Evolutionary conservation across 2,797 vertebrate genomes (phyloP), one percentile per base, ranked within the genome.

Genomic region (Mormyrops attenuatus): DNA sequence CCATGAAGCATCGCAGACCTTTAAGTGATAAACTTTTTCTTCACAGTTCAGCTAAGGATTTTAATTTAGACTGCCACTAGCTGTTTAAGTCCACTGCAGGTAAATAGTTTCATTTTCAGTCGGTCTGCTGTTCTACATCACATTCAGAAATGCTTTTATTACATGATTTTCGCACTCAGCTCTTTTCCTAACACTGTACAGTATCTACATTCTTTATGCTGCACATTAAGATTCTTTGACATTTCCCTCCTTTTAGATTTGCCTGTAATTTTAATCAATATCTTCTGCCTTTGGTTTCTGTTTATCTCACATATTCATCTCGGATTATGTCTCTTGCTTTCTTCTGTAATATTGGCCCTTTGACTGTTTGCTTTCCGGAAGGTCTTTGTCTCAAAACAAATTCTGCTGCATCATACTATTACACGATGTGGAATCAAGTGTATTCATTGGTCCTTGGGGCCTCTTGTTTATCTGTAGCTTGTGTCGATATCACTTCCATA

Each of bases 1-100:
- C 77, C 77, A 41, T 77, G 69, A 77, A 38, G 30, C 69, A 82
- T 82, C 8, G 17, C 77, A 44, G 77, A 82, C 38, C 77, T 82
- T 47, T 82, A 47, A 82, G 77, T 20, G 77, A 82, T 82, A 82
- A 82, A 82, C 41, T 82, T 82, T 44, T 47, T 82, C 77, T 82
- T 82, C 77, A 82, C 77, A 82, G 77, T 82, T 82, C 38, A 82
- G 41, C 77, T 82, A 82, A 47, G 77, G 41, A 82, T 82, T 82
- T 82, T 82, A 82, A 82, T 82, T 82, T 82, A 82, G 77, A 44
- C 41, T 7, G 6, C 73, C 73, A 20, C 73, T 80, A 41, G 38
- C 38, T 80, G 73, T 80, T 80, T 80, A 47, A n/a, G 73, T 41
- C 77, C 77, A 82, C 20, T 82, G 41, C 77, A 82, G 77, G 77